These are phyloP conservation scores for Rhea americana DNA, from an alignment of 2,113 vertebrate species.

Conservation along the genomic window DNA sequence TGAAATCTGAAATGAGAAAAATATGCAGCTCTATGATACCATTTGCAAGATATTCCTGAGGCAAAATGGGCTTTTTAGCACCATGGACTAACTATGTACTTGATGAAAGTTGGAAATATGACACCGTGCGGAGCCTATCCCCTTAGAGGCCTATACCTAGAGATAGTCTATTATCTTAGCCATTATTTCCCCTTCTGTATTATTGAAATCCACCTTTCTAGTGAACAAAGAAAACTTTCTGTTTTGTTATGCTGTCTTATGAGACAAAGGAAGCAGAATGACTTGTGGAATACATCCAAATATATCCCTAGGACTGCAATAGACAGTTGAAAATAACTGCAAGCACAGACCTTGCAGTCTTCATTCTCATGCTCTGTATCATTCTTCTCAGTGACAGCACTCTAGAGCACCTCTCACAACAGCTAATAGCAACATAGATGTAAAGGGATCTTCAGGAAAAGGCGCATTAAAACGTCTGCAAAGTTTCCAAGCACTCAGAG, in stretches of 20 bases:
- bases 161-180: not conserved
- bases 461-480: not conserved
- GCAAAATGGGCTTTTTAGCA: not conserved
- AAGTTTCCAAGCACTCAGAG: not conserved
- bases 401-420: not conserved
- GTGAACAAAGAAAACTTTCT: not conserved
- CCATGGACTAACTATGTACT: not conserved
- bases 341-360: not conserved
- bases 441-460: not conserved
- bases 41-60: not conserved
- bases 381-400: not conserved
- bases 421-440: not conserved
- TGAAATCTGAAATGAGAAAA: not conserved
- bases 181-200: not conserved
- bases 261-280: not conserved
- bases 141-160: not conserved
- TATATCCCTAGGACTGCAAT: not conserved
- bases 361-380: not conserved
- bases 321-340: not conserved
- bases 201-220: not conserved
- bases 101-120: not conserved
- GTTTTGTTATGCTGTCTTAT: not conserved
- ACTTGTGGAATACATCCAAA: not conserved
- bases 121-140: not conserved
- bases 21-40: fast-evolving